Evolutionary conservation across 2,797 vertebrate species (phyloP).

Genomic region (Saxicola maurus): DNA sequence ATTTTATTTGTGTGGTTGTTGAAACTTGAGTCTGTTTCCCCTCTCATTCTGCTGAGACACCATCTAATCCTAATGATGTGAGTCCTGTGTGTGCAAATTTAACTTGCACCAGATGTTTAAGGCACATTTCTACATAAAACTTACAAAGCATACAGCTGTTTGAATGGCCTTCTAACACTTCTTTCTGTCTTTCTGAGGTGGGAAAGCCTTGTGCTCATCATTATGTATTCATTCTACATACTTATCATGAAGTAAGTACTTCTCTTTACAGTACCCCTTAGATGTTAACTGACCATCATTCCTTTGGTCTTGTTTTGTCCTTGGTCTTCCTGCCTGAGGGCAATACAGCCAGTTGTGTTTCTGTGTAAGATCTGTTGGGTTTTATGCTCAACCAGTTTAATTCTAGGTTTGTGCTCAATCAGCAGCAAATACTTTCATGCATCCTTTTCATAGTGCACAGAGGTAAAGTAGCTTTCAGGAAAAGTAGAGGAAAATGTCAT

Average conservation of each 20-base stretch:
- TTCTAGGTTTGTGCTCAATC: background rate
- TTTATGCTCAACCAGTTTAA: background rate
- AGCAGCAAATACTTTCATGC: background rate
- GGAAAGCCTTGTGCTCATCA: conserved; percentile 79
- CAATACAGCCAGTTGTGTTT: background rate
- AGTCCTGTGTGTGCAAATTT: background rate
- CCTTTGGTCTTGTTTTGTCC: background rate
- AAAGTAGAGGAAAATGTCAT: background rate
- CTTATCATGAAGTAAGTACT: conserved; percentile 82
- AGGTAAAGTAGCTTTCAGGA: background rate
- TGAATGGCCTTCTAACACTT: conserved; percentile 11
- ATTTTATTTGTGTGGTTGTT: background rate
- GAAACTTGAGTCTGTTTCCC: background rate
- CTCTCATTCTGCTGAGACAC: background rate
- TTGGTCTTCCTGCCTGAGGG: background rate
- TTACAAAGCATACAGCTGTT: background rate
- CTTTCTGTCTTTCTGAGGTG: conserved; percentile 73
- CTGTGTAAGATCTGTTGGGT: background rate
- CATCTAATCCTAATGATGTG: background rate
- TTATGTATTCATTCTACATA: conserved; percentile 79
- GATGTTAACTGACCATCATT: background rate
- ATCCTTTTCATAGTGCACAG: background rate
- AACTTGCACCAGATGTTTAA: background rate
- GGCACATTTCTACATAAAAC: background rate
- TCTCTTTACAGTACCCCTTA: background rate